Conservation (phyloP, 2,113 vertebrate species). For the Regulus satrapa region DNA sequence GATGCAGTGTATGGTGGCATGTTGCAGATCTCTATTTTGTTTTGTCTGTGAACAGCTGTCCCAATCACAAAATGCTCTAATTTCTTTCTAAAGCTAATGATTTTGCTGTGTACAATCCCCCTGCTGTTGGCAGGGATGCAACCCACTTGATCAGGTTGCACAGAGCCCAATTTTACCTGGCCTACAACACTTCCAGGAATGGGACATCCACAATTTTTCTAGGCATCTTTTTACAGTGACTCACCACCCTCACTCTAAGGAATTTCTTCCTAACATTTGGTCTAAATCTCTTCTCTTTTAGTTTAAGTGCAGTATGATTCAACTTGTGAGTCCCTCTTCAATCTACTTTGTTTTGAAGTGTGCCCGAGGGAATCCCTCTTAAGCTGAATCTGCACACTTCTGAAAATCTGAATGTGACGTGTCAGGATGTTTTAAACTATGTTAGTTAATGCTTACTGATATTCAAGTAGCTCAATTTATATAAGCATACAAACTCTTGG, state of each 20-base stretch:
- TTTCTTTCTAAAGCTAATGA: not conserved
- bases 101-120: not conserved
- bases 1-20: not conserved
- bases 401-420: not conserved
- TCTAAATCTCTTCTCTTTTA: not conserved
- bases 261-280: not conserved
- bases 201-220: not conserved
- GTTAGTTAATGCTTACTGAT: not conserved
- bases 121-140: not conserved
- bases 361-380: not conserved
- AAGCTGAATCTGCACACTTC: not conserved
- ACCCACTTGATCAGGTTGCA: not conserved
- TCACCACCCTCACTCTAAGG: not conserved
- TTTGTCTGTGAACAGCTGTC: not conserved
- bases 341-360: not conserved
- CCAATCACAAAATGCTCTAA: not conserved
- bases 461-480: not conserved
- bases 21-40: not conserved
- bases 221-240: not conserved
- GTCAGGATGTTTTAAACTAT: not conserved
- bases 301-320: not conserved
- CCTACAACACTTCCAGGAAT: not conserved
- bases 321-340: not conserved
- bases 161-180: not conserved
- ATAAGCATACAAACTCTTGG: not conserved